A percentile compares a stretch with the other conserved stretches of the same genome.
These are phyloP conservation scores for Plotosus lineatus DNA, from an alignment of 2,113 vertebrate genomes.

Conservation along the genomic window DNA sequence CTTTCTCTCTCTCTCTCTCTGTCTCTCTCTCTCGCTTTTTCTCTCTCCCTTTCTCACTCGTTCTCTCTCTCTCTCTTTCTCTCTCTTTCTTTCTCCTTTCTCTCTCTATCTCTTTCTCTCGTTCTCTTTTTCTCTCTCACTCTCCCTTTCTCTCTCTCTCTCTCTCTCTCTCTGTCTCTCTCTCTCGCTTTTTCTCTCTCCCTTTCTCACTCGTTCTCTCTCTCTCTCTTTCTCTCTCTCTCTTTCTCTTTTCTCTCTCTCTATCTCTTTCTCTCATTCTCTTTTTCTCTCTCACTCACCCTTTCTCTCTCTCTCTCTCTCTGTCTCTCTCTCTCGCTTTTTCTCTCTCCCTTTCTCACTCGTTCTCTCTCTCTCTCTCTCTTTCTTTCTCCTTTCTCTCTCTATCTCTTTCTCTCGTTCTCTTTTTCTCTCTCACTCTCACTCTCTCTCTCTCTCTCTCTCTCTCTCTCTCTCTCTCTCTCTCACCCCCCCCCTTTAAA, in stretches of 20 bases:
- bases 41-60: background rate
- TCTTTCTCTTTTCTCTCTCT: background rate
- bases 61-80: background rate
- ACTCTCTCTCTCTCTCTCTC: background rate
- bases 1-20: background rate
- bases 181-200: too few species aligned
- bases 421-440: background rate
- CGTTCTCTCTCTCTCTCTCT: background rate
- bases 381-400: background rate
- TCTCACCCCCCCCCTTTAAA: too few species aligned
- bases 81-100: background rate
- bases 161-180: background rate
- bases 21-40: too few species aligned
- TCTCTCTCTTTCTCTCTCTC: background rate
- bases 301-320: background rate
- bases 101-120: too few species aligned
- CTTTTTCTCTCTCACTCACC: background rate
- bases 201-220: background rate
- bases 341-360: too few species aligned
- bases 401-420: too few species aligned
- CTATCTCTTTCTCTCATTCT: too few species aligned
- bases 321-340: background rate
- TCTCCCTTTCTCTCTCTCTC: background rate
- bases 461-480: background rate
- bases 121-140: too few species aligned